phyloP scores from a whole-genome alignment of 2,113 vertebrate species.

The Pangasianodon hypophthalmus region DNA sequence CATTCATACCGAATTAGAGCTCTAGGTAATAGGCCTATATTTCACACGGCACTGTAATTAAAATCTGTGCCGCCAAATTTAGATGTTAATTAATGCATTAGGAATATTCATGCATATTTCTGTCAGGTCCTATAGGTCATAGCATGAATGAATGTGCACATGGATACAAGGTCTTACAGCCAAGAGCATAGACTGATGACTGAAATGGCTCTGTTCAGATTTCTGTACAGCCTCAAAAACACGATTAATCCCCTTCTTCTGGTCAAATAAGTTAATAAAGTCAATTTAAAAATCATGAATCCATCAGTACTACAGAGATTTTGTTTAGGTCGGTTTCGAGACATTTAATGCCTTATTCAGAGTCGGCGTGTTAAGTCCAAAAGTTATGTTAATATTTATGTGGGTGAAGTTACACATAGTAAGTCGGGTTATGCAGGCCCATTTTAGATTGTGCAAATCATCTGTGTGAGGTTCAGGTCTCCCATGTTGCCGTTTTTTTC shows the following conservation, averaged over 20 bases:
- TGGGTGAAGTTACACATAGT: neutral
- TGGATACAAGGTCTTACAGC: neutral
- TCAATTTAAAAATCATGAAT: neutral
- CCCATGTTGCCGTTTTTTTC: neutral
- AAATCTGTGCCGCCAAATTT: constrained; percentile 75
- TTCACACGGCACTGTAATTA: constrained; percentile 54
- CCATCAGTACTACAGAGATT: neutral
- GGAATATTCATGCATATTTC: constrained; percentile 78
- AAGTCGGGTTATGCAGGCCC: too few species aligned
- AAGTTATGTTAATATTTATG: neutral
- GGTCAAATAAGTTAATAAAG: too few species aligned
- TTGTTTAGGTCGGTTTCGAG: neutral
- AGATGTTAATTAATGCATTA: constrained; percentile 79
- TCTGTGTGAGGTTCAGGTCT: neutral
- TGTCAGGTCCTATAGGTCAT: constrained; percentile 36
- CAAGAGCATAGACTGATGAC: neutral
- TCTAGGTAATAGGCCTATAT: constrained; percentile 53
- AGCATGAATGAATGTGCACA: neutral
- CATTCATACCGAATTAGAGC: constrained; percentile 50
- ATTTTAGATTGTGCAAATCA: neutral
- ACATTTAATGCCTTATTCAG: neutral
- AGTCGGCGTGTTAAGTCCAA: neutral
- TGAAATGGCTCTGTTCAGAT: neutral
- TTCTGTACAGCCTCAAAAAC: neutral
- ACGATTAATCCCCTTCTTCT: neutral